Evolutionary conservation across 2,888 invertebrate species (phyloP), one percentile per base, ranked within the genome.

Genomic region (Himalopsyche japonica): DNA sequence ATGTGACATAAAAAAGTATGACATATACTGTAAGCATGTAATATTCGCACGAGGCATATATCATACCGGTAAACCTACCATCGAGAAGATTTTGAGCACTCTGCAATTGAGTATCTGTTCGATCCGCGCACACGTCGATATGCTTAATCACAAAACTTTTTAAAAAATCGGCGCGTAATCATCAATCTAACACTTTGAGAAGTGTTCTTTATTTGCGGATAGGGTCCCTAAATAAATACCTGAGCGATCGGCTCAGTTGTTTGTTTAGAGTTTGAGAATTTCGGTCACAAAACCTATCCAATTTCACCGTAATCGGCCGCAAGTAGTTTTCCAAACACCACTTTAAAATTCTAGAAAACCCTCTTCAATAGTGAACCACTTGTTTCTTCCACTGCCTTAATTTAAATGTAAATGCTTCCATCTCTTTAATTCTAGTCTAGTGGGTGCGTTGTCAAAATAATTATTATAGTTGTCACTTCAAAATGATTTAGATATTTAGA

Each of bases 281-380:
- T 70, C 70, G 70, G 70, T 70, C 70, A 70, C 70, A 70, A 70
- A 70, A 70, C 70, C 70, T 70, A 70, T 70, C 70, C 70, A 70
- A 70, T 70, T 70, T 70, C 70, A 70, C 70, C 70, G 70, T 70
- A 70, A 70, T 70, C 70, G 70, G 20, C 70, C 27, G 70, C 27
- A 70, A 70, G 70, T 70, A 70, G 70, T 70, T 70, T 27, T 70
- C 20, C 70, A 70, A 70, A 70, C 70, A 70, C 30, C 70, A 70
- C 70, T 70, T 70, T 70, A 70, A 70, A 70, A 70, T 70, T 70
- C 27, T 27, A 27, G 70, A 70, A 70, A 27, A 70, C 70, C 70
- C 70, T 70, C 70, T 27, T 27, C 27, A 27, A 5, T 3, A 24
- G 27, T 27, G 30, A 15, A 70, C 70, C 70, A 70, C 70, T 70